phyloP scores from a whole-genome alignment of 2,888 invertebrate genomes.

The Opisthograptis luteolata region DNA sequence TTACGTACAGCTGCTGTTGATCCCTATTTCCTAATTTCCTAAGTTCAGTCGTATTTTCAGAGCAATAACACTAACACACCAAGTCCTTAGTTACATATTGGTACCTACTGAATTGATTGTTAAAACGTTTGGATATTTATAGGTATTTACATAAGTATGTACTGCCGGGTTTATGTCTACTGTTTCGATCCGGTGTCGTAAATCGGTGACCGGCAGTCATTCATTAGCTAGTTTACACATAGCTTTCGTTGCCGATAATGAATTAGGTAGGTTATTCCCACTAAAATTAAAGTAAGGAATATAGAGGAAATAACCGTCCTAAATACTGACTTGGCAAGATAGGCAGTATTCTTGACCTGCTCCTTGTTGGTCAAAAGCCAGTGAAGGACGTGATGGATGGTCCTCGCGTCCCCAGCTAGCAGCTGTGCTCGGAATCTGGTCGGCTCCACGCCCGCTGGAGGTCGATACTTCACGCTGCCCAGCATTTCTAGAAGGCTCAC shows the following conservation, averaged over 20 bases:
- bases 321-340: conserved; percentile 87
- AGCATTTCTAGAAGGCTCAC: conserved; percentile 88
- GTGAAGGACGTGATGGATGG: conserved; percentile 90
- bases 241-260: no score
- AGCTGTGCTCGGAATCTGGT: conserved; percentile 71
- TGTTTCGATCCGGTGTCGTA: no score
- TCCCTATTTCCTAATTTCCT: conserved; percentile 22
- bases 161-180: no score
- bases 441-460: conserved; percentile 80
- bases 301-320: background rate
- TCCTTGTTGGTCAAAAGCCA: conserved; percentile 91
- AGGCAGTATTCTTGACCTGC: conserved; percentile 91
- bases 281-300: background rate
- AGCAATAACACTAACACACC: no score
- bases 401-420: conserved; percentile 87
- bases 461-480: conserved; percentile 91
- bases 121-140: no score
- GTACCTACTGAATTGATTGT: conserved; percentile 6
- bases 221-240: no score
- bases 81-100: conserved; percentile 6
- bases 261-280: background rate
- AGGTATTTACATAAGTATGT: no score
- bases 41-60: conserved; percentile 25
- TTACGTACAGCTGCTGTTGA: conserved; percentile 26
- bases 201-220: no score